These are phyloP conservation scores for Sebastes steindachneri DNA, from an alignment of 2,797 vertebrate species.

Conservation along the genomic window DNA sequence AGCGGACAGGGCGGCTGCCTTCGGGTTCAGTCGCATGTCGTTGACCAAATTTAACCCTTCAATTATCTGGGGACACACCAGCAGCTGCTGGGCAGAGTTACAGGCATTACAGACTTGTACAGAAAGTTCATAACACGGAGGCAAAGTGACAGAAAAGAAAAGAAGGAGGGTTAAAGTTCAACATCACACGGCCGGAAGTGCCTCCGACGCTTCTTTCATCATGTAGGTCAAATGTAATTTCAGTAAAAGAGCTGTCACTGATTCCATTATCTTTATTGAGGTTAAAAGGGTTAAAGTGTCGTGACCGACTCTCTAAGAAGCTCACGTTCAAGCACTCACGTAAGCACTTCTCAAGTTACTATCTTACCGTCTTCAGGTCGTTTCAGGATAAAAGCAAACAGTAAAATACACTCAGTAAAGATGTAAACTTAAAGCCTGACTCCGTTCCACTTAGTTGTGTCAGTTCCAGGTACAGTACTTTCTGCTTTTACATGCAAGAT, in stretches of 20 bases:
- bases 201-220: neutral
- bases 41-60: neutral
- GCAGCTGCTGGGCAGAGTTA: neutral
- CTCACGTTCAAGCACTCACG: neutral
- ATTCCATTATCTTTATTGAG: constrained; percentile 37
- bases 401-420: neutral
- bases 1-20: neutral
- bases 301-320: neutral
- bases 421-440: neutral
- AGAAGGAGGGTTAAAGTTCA: neutral
- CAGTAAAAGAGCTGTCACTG: neutral
- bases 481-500: neutral
- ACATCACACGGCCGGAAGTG: neutral
- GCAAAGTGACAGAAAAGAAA: neutral
- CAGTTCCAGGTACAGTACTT: neutral
- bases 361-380: neutral
- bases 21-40: neutral
- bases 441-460: neutral
- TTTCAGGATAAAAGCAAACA: neutral
- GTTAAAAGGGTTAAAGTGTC: neutral
- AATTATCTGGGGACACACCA: neutral
- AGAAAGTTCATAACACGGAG: neutral
- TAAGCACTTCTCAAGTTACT: neutral
- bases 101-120: neutral
- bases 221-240: constrained; percentile 10